Evolutionary conservation across 2,113 vertebrate species (phyloP), one percentile per base, ranked within the genome.

Genomic region (Oryzias curvinotus): DNA sequence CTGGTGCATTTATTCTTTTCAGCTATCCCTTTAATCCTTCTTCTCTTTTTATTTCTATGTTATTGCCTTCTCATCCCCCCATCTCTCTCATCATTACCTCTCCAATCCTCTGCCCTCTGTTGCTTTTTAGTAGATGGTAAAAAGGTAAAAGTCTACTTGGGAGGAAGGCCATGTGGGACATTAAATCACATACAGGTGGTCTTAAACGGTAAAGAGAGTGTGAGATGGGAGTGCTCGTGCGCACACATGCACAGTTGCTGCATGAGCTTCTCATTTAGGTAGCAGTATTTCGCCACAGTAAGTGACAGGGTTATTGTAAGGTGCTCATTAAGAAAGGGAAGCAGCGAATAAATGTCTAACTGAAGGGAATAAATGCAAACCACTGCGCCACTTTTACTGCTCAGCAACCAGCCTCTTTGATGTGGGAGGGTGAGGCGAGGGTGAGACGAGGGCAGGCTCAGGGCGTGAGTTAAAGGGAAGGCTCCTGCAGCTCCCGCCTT

Each of bases 271-370:
- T 88, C 81, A 72, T 84, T 87, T 86, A 83, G 82, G 70, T 58
- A 52, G 84, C 77, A 64, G 85, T 87, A 84, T 84, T 81, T 85
- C 73, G 78, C 80, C 15, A 52, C 73, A 71, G 70, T 83, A 84
- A 87, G 88, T 84, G 86, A 88, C 85, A 83, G 84, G 80, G 84
- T 88, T 90, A 87, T 81, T 87, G 85, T 83, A 73, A 85, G 79
- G 61, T 58, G 68, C 85, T 90, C 88, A 86, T 90, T 88, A 87
- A 78, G 78, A 78, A 84, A 88, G 61, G 82, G 84, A 88, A 90
- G 82, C 75, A 76, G 78, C 13, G 73, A 88, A 80, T 86, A 84
- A 88, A 77, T 64, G 80, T 84, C 86, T 75, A 78, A 77, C 77
- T 78, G 74, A 75, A 73, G 76, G 80, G 73, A 75, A 80, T 86